Conservation (phyloP, 2,797 vertebrate genomes). For the Taenioides sp. region DNA sequence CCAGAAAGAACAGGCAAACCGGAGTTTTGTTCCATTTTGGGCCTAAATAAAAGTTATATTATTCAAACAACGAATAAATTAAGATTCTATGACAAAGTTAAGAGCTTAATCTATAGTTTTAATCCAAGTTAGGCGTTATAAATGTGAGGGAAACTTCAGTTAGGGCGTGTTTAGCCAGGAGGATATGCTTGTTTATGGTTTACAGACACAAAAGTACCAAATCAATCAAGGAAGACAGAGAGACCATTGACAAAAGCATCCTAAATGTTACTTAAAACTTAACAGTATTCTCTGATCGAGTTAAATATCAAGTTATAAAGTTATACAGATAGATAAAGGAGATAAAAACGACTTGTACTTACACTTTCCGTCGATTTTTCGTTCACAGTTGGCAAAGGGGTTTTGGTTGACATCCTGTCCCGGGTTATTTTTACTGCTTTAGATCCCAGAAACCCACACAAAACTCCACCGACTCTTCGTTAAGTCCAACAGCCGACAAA, state of each 20-base stretch:
- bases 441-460: conserved; percentile 7
- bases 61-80: background rate
- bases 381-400: conserved; percentile 91
- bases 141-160: background rate
- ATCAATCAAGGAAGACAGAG: conserved; percentile 14
- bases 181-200: conserved; percentile 55
- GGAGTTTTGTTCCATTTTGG: conserved; percentile 54
- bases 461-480: conserved; percentile 35
- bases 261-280: background rate
- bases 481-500: conserved; percentile 18
- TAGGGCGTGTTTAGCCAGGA: conserved; percentile 31
- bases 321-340: background rate
- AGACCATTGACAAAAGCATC: background rate
- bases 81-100: background rate
- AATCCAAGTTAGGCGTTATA: background rate
- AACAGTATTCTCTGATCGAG: background rate
- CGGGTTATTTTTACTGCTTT: conserved; percentile 5
- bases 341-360: conserved; percentile 68
- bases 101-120: background rate
- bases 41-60: conserved; percentile 46
- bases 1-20: conserved; percentile 62
- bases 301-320: background rate
- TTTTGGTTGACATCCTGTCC: conserved; percentile 91
- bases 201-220: conserved; percentile 30
- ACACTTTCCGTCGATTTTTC: conserved; percentile 93